Evolutionary conservation across 2,888 invertebrate species (phyloP), one percentile per base, ranked within the genome.

Genomic region (Conomelus anceps): DNA sequence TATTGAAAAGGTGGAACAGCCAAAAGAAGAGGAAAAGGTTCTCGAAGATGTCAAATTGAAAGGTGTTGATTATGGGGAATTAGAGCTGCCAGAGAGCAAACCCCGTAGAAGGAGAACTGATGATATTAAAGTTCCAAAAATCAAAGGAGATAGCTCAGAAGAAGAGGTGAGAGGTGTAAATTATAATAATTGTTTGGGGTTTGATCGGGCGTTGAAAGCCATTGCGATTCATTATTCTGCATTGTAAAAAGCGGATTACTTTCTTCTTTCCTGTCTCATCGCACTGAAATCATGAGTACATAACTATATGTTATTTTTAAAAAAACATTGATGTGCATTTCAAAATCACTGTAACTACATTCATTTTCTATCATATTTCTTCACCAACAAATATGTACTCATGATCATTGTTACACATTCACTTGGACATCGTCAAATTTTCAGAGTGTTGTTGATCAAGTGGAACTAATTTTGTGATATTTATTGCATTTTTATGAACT

Each of bases 1-100:
- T 3, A 91, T 91, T 92, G 93, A 92, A 63, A 91, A 92, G 34
- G 91, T 91, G 13, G 93, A 93, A 92, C 92, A 92, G 91, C 91
- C 23, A n/a, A 87, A 34, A 20, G 22, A 29, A 26, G 26, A 41
- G 41, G 84, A 89, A 11, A 22, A 23, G 17, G 63, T 3, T 23
- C 23, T 23, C 22, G 84, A 89, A 34, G 87, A 63, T 34, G n/a
- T 29, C 26, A 87, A 89, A 89, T 87, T 86, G 26, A 84, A 26
- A 20, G n/a, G n/a, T 4, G 63, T 63, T n/a, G 63, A 63, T n/a
- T 63, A 63, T n/a, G 63, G 63, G 1, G n/a, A 20, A 3, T n/a
- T 63, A 13, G 63, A 63, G n/a, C n/a, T 63, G 63, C 63, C 63
- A n/a, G 63, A 63, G n/a, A 63, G 63, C 63, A 63, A 63, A n/a